Base-by-base conservation (phyloP, 2,797 vertebrate species). In the Lepus townsendii region DNA sequence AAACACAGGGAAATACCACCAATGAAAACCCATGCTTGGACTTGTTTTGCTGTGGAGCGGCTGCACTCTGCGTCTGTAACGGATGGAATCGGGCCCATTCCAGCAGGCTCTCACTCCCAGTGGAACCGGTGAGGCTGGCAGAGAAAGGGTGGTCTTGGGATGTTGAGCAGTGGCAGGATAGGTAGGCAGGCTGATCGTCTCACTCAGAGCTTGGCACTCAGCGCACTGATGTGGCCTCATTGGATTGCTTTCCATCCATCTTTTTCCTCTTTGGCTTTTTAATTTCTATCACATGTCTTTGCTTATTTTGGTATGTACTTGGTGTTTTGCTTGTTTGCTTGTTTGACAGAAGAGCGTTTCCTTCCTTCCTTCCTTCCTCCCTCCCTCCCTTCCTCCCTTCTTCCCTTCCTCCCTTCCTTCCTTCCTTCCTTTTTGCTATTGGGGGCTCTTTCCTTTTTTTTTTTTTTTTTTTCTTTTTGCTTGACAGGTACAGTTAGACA, bases 221-320 rank as follows among this genome's bases (percentile, higher is more conserved):
- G 9, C 2, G 3, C 2, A 3, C 4, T 27, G 2, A 42, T 10
- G 2, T 1, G 30, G 14, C 7, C 65, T 71, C 27, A 11, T 3
- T 12, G 73, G 20, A 0, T 75, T 5, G 26, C 30, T 88, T 82
- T 9, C 22, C 7, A 32, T 27, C 2, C 30, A 3, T 68, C 73
- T 71, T 72, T 66, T 42, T 75, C 52, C 26, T 47, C 76, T 73
- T 75, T 27, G 47, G 7, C 24, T n/a, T 22, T 83, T 38, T 78
- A n/a, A 13, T 38, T 83, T 52, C 19, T 7, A 1, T 16, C 32
- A 54, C 27, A 80, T 10, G 6, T 47, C 11, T 92, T 86, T 83
- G 26, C 22, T 42, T 47, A n/a, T 38, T 88, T 12, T 57, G 7
- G 24, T 52, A 7, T 47, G 19, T 65, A 60, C 5, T 50, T 17